These are phyloP conservation scores for Hololepta plana DNA, from an alignment of 2,888 invertebrate species.

Conservation along the genomic window DNA sequence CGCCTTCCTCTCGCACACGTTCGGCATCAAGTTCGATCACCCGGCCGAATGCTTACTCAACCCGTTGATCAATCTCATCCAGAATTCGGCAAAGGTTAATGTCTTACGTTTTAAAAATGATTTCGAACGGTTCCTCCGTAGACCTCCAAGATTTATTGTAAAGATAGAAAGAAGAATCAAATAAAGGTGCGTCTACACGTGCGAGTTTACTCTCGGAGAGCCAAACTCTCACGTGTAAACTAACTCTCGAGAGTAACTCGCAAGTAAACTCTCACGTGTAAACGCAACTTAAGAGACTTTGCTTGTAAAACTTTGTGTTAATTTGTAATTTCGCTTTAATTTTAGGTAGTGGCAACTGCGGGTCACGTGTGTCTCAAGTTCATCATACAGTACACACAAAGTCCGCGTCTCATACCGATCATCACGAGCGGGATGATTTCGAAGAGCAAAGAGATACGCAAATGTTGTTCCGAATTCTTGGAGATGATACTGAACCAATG, in stretches of 20 bases:
- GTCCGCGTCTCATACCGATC: slow-evolving; percentile 62
- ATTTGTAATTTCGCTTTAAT: slow-evolving; percentile 10
- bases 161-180: too few relatives aligned
- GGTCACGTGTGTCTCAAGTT: slow-evolving; percentile 74
- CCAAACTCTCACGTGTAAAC: too few relatives aligned
- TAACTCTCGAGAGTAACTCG: too few relatives aligned
- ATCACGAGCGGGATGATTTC: slow-evolving; percentile 58
- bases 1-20: slow-evolving; percentile 73
- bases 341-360: slow-evolving; percentile 72
- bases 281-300: too few relatives aligned
- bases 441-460: slow-evolving; percentile 85
- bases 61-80: slow-evolving; percentile 74
- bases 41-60: slow-evolving; percentile 71
- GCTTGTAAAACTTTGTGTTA: slow-evolving; percentile 1
- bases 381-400: slow-evolving; percentile 70
- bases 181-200: too few relatives aligned
- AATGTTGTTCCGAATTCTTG: slow-evolving; percentile 62
- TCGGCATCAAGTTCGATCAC: slow-evolving; percentile 70
- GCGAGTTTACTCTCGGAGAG: too few relatives aligned
- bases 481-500: slow-evolving; percentile 70
- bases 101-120: too few relatives aligned
- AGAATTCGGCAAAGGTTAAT: slow-evolving; percentile 83
- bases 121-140: too few relatives aligned
- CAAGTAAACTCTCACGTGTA: too few relatives aligned
- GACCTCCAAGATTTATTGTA: too few relatives aligned